These are phyloP conservation scores for Tursiops truncatus DNA, from an alignment of 2,113 vertebrate genomes.

Conservation along the genomic window DNA sequence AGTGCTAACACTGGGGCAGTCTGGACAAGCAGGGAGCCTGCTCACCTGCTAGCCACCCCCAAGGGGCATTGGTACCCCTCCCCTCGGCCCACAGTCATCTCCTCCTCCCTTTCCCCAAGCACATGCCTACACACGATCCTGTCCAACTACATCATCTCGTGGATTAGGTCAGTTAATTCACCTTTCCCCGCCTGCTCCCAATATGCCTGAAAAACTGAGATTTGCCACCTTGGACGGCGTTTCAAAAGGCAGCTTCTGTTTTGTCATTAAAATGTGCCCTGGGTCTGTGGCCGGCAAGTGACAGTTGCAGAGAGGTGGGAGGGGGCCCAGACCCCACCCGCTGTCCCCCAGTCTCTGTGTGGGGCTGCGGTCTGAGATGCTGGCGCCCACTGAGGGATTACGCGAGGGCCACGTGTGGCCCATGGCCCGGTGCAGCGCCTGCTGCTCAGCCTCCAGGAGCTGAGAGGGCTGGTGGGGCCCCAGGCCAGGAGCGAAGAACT, in stretches of 20 bases:
- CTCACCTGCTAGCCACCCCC: not conserved
- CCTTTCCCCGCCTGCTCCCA: not conserved
- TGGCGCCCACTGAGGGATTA: no score
- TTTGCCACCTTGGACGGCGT: not conserved
- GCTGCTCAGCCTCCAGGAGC: not conserved
- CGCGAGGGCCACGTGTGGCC: not conserved
- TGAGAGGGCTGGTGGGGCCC: not conserved
- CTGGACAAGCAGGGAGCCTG: accelerated
- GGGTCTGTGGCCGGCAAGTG: not conserved
- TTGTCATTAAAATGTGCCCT: not conserved
- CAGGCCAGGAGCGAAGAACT: not conserved
- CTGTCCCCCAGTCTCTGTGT: accelerated
- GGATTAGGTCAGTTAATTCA: accelerated
- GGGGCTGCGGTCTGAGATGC: accelerated
- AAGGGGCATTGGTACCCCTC: accelerated
- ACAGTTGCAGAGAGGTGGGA: no score
- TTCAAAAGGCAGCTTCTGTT: not conserved
- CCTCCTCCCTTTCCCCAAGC: not conserved
- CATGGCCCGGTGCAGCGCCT: accelerated
- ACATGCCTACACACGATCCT: not conserved
- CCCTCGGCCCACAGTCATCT: not conserved
- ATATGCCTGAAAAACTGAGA: not conserved
- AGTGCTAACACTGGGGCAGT: not conserved
- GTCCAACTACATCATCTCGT: not conserved
- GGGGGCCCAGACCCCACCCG: not conserved